phyloP scores from a whole-genome alignment of 2,113 vertebrate species.

The Daubentonia madagascariensis region DNA sequence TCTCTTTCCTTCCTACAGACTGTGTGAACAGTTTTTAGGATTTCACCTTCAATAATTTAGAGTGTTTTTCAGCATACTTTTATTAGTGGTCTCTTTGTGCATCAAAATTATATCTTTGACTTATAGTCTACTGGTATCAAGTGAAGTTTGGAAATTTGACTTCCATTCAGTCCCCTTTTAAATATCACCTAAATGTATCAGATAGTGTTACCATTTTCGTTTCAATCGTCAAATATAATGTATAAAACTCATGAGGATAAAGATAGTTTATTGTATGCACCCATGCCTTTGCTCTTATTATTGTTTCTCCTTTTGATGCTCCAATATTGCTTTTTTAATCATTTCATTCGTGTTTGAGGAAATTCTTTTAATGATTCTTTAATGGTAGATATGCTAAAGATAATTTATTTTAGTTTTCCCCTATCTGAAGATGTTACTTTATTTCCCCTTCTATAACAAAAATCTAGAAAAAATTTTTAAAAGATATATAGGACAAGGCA shows the following conservation, averaged over 20 bases:
- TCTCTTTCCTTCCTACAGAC: neutral
- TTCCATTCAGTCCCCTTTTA: neutral
- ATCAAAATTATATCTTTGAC: neutral
- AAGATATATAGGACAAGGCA: neutral
- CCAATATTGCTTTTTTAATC: neutral
- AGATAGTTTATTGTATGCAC: too few species aligned
- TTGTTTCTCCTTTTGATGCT: neutral
- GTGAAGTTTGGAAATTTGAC: neutral
- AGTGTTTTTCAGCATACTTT: neutral
- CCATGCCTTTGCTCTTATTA: neutral
- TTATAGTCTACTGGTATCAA: neutral
- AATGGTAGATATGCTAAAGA: neutral
- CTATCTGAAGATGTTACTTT: neutral
- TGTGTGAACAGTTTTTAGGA: neutral
- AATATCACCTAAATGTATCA: neutral
- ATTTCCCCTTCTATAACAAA: neutral
- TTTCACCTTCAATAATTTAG: neutral
- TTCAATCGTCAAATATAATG: neutral
- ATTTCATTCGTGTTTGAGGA: neutral
- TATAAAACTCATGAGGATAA: neutral
- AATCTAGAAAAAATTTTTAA: neutral
- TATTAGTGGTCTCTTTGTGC: neutral
- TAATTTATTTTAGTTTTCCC: neutral
- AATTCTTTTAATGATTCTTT: neutral
- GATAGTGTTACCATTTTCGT: neutral